Evolutionary conservation across 2,113 vertebrate species (phyloP), one percentile per base, ranked within the genome.

Genomic region (Bungarus multicinctus): DNA sequence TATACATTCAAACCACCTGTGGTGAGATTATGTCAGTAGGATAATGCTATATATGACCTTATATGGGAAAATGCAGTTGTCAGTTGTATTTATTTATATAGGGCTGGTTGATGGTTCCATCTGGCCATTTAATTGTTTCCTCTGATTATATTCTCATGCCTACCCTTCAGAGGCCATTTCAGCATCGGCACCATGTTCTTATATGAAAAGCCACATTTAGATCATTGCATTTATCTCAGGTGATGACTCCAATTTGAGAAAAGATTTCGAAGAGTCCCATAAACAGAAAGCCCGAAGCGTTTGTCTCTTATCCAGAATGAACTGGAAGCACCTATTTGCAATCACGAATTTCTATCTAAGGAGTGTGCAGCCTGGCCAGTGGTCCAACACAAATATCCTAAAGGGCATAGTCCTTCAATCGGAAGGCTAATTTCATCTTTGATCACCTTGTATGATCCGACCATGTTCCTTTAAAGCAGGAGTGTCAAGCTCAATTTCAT

Each of bases 71-170:
- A 88, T 47, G 39, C 22, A 18, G n/a, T 60, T 23, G 7, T 81
- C 30, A 23, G 4, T n/a, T 0, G 3, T 9, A 34, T 74, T 43
- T 90, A 58, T 91, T 85, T 89, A 34, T 92, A 43, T 1, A 4
- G 3, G 54, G 52, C 50, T 30, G 60, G 3, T n/a, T 90, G 57
- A 92, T 92, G 89, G 91, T 54, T 91, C 87, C 93, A 90, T 69
- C 47, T 81, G 86, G 69, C 45, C 64, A 16, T 6, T 85, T 1
- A 9, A 94, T 92, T 86, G 88, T 25, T 53, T 93, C 27, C 88
- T 47, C 86, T 64, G 52, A 64, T 39, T 52, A 23, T 5, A 14
- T 43, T 93, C 60, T 94, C 74, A 85, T 2, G 4, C 16, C 54
- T 47, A 23, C 9, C 34, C 54, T 60, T 90, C 88, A 39, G 34